Base-by-base conservation (phyloP, 2,113 vertebrate genomes). In the Caloenas nicobarica region DNA sequence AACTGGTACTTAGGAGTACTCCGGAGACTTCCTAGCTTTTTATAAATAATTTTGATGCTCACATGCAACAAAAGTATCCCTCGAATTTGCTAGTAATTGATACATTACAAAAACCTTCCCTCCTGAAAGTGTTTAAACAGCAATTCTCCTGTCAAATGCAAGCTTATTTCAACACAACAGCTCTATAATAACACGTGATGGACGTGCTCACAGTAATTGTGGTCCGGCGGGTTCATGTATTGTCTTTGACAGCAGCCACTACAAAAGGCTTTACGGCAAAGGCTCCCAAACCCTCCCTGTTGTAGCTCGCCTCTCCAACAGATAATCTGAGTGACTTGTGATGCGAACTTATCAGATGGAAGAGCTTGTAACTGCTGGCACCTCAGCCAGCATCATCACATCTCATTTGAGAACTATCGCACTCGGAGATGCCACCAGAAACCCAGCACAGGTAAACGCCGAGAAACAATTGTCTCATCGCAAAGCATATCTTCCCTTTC, bases 231-330 rank as follows among this genome's bases (percentile, higher is more conserved):
- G 60, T 54, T 46, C 86, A 34, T 3, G 34, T 18, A 85, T 85
- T 91, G 84, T 91, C 74, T 91, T 89, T 89, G 78, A 87, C 91
- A 81, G 78, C 74, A 87, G 84, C 70, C 78, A 73, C 85, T 91
- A 95, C 89, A 88, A 93, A 94, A 91, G 84, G 40, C 53, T 81
- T 91, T 56, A 83, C 11, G 74, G 74, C 74, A 94, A 82, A 90
- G 38, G 74, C 60, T 94, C 42, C 66, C 73, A 56, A 84, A 80
- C 69, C 42, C 36, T 89, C 86, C 91, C 70, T 60, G 65, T 31
- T 62, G 77, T 80, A 92, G 72, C 91, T 84, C 13, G 4, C 65
- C 86, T 81, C 34, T 78, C 65, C n/a, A 68, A 3, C 61, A 86
- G 72, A 46, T 81, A 53, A 95, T 56, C 82, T 14, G 53, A 28